phyloP scores from a whole-genome alignment of 2,797 vertebrate genomes.

The Trachops cirrhosus region DNA sequence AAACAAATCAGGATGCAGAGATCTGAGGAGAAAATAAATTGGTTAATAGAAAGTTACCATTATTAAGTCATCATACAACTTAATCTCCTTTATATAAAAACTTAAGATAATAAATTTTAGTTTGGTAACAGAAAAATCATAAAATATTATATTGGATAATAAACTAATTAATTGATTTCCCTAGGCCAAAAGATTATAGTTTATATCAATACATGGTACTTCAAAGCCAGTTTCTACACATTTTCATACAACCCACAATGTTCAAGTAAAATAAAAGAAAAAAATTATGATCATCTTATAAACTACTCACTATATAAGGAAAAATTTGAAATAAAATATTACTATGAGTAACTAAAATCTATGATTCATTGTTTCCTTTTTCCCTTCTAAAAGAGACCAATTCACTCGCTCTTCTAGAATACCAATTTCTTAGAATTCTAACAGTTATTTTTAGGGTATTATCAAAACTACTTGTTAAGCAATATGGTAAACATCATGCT shows the following conservation, averaged over 20 bases:
- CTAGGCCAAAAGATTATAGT: background rate
- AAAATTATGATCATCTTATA: background rate
- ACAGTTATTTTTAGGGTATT: conserved; percentile 22
- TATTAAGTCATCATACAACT: conserved; percentile 12
- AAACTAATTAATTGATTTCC: conserved; percentile 21
- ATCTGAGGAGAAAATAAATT: conserved; percentile 54
- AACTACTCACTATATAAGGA: background rate
- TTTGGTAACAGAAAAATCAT: conserved; percentile 35
- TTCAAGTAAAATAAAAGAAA: conserved; percentile 36
- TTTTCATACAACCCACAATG: conserved; percentile 45
- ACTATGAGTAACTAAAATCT: conserved; percentile 33
- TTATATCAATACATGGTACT: conserved; percentile 10
- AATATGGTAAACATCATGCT: conserved; percentile 10
- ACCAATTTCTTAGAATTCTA: conserved; percentile 39
- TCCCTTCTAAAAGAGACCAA: conserved; percentile 8
- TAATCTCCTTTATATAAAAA: conserved; percentile 35
- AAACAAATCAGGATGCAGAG: conserved; percentile 22
- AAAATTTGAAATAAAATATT: conserved; percentile 38
- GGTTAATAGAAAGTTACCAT: conserved; percentile 45
- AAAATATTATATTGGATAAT: conserved; percentile 34
- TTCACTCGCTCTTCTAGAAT: conserved; percentile 31
- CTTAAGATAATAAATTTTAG: conserved; percentile 15
- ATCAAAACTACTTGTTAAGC: conserved; percentile 8
- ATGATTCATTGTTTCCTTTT: conserved; percentile 16
- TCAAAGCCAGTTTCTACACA: conserved; percentile 47